Base-by-base conservation (phyloP, 53 echinoderm and acorn worm species). In the Arbacia lixula region DNA sequence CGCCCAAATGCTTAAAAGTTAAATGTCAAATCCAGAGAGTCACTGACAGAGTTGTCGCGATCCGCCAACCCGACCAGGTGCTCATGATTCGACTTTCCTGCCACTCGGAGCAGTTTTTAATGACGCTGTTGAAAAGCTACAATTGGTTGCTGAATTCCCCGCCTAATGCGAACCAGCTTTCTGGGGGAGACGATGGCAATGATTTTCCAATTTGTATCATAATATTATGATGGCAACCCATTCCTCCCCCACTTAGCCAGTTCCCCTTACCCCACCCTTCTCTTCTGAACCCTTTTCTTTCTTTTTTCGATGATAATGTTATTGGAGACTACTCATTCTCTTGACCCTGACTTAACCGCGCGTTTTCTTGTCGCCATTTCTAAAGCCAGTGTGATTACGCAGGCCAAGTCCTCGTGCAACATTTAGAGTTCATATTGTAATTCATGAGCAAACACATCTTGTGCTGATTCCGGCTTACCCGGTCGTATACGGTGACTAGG, bases 71-170 rank as follows among this genome's bases (percentile, higher is more conserved):
- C 14, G 56, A 35, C 78, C 78, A 77, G 78, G 78, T 77, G 78
- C 78, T 43, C 60, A 77, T 77, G 58, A 77, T 77, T 77, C 58
- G 78, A 77, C 78, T 77, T 77, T 58, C 78, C 78, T 77, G 78
- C 60, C 78, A 24, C 10, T 56, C 58, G 58, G 36, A 77, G 58
- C 60, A 58, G 38, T 38, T 77, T 14, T 38, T 77, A 77, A 77
- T 77, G 78, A 60, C 78, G 58, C 78, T 39, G 78, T 77, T 77
- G 78, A 77, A 77, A 77, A 77, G 37, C 78, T 24, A 58, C 14
- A 77, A 60, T 58, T 55, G 78, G 60, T 39, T 37, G 43, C 36
- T 37, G 55, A 56, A 77, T 77, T 56, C 25, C 17, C 60, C 12
- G 24, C 5, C 30, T 77, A 77, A 77, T 77, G 78, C 37, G 5